Evolutionary conservation across 2,888 invertebrate species (phyloP).

Genomic region (Hirtodrosophila histrioides): DNA sequence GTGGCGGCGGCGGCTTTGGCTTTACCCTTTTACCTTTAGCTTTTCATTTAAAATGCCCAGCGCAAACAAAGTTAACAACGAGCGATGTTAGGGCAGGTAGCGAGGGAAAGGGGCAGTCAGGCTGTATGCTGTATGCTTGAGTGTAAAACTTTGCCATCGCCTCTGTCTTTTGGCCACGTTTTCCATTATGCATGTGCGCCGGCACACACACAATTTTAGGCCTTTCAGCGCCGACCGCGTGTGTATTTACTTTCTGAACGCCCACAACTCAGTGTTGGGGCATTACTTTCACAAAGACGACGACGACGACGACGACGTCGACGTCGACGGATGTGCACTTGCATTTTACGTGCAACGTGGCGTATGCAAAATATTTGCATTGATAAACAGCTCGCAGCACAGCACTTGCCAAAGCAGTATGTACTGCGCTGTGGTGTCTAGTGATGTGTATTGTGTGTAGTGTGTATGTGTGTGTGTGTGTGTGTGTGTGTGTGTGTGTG

Average conservation of each 20-base stretch:
- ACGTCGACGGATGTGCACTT: slow-evolving; percentile 65
- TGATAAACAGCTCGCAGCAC: slow-evolving; percentile 71
- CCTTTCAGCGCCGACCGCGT: slow-evolving; percentile 61
- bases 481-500: slow-evolving; percentile 2
- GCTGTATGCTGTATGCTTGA: slow-evolving; percentile 1
- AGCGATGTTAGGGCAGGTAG: neutral
- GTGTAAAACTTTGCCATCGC: slow-evolving; percentile 61
- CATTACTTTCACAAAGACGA: slow-evolving; percentile 46
- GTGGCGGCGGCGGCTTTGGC: slow-evolving; percentile 3
- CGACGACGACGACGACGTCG: slow-evolving; percentile 26
- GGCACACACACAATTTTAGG: slow-evolving; percentile 55
- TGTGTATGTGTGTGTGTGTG: slow-evolving; percentile 29
- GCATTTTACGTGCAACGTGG: slow-evolving; percentile 75
- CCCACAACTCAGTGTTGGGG: slow-evolving; percentile 14
- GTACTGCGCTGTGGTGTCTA: slow-evolving; percentile 26
- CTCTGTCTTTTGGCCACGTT: slow-evolving; percentile 51
- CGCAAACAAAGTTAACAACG: slow-evolving; percentile 68
- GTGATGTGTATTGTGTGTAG: slow-evolving; percentile 15
- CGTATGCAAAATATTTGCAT: slow-evolving; percentile 77
- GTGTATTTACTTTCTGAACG: slow-evolving; percentile 56
- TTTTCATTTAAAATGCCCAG: slow-evolving; percentile 75
- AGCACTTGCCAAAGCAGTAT: slow-evolving; percentile 34
- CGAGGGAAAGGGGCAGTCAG: neutral
- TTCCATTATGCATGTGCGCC: slow-evolving; percentile 68
- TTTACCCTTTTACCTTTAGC: slow-evolving; percentile 46